These are phyloP conservation scores for Anoura caudifer DNA, from an alignment of 2,113 vertebrate genomes.

Conservation along the genomic window DNA sequence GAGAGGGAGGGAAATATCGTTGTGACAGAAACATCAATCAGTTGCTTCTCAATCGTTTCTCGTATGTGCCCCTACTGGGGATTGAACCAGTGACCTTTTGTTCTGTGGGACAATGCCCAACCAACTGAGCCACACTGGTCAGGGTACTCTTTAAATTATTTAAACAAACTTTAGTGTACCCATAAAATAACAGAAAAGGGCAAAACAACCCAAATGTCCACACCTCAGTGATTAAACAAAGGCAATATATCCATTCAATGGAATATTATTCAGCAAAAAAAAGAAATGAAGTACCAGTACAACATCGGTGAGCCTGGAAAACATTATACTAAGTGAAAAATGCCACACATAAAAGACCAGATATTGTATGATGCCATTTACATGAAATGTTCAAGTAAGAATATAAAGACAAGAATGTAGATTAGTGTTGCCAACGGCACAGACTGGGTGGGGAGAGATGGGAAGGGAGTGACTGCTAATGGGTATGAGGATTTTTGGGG, in stretches of 20 bases:
- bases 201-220: neutral
- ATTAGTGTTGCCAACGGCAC: neutral
- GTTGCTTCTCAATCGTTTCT: too few species aligned
- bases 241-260: neutral
- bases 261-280: neutral
- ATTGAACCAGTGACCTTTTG: too few species aligned
- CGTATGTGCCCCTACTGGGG: too few species aligned
- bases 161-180: neutral
- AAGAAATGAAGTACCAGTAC: neutral
- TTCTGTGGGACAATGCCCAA: too few species aligned
- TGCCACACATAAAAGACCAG: neutral
- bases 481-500: neutral
- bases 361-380: neutral
- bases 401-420: neutral
- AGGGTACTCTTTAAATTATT: neutral
- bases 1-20: too few species aligned
- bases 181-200: neutral
- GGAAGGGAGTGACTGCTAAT: neutral
- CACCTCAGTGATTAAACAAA: neutral
- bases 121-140: too few species aligned
- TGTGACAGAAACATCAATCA: too few species aligned
- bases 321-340: neutral
- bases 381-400: neutral
- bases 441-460: neutral
- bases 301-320: neutral